Evolutionary conservation across 2,113 vertebrate genomes (phyloP).

Genomic region (Tyrannus savana): DNA sequence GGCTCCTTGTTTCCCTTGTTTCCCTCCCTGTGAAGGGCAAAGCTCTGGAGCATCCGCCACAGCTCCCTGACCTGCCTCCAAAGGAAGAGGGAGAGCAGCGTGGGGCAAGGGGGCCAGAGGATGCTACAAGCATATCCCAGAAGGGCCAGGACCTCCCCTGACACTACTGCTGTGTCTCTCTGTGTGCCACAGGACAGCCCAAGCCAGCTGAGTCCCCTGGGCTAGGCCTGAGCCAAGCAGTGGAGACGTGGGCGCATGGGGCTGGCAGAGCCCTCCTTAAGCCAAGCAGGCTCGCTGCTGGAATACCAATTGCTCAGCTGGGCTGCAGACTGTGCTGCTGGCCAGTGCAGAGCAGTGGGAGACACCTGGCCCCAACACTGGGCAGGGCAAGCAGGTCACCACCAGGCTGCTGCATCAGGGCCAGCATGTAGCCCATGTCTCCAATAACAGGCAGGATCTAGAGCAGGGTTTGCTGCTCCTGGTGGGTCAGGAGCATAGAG

Average conservation of each 20-base stretch:
- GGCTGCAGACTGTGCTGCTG: not conserved
- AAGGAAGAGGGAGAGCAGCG: not conserved
- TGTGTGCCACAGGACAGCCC: not conserved
- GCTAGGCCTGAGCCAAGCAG: not conserved
- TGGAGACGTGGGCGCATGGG: not conserved
- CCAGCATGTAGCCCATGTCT: rapidly evolving
- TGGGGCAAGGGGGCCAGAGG: not conserved
- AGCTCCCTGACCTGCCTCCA: rapidly evolving
- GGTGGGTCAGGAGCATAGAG: not conserved
- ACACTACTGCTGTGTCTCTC: not conserved
- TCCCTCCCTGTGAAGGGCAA: not conserved
- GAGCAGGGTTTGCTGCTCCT: not conserved
- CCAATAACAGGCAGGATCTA: not conserved
- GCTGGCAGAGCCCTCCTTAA: not conserved
- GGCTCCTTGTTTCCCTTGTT: not conserved
- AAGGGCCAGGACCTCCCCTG: not conserved
- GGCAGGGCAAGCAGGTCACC: not conserved
- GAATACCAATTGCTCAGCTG: constrained; percentile 58
- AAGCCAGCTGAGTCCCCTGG: not conserved
- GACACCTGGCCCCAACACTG: not conserved
- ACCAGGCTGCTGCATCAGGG: not conserved
- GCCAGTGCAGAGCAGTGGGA: not conserved
- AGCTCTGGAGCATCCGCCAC: not conserved
- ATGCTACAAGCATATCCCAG: not conserved
- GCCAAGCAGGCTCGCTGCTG: not conserved